Base-by-base conservation (phyloP, 1,140 invertebrate genomes). In the Saccostrea cuccullata region DNA sequence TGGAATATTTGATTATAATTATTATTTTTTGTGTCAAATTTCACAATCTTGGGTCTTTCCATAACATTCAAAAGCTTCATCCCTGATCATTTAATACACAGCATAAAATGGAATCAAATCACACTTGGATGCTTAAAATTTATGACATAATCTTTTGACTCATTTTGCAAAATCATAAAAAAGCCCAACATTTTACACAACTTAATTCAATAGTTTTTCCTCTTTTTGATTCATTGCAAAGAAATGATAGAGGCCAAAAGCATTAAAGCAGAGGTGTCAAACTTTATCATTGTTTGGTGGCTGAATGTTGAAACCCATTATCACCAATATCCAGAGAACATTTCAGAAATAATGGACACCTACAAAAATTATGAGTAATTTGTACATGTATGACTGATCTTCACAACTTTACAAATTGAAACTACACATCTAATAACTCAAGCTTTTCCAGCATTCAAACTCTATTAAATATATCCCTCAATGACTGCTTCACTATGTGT, bases 91-190 rank as follows among this genome's bases (percentile, higher is more conserved):
- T 77, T 47, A 12, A 17, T 26, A 30, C 13, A 23, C 26, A 30
- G 23, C 15, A 30, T 15, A 77, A 77, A 77, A 77, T 77, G 70
- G 26, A 77, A 77, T 77, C 26, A 36, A 77, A 77, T 30, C 70
- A 20, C 8, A 64, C 58, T 20, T 20, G 58, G 58, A n/a, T 64
- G 58, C 70, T 77, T 77, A 36, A 77, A 77, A 77, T 30, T 36
- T 30, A 77, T 77, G 70, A 77, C 70, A 77, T 77, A 77, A 77
- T 77, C 70, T 36, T 47, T 77, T 36, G 70, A 77, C 70, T 77
- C 70, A 77, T 77, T 30, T 77, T 26, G 26, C 70, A 77, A 77
- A 77, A 30, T 77, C 30, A 77, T 77, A 36, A 77, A 77, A 73
- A 77, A 17, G 17, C 17, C 58, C 58, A n/a, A n/a, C 58, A 64